phyloP scores from a whole-genome alignment of 2,797 vertebrate species.

The Enteromius paludinosus region DNA sequence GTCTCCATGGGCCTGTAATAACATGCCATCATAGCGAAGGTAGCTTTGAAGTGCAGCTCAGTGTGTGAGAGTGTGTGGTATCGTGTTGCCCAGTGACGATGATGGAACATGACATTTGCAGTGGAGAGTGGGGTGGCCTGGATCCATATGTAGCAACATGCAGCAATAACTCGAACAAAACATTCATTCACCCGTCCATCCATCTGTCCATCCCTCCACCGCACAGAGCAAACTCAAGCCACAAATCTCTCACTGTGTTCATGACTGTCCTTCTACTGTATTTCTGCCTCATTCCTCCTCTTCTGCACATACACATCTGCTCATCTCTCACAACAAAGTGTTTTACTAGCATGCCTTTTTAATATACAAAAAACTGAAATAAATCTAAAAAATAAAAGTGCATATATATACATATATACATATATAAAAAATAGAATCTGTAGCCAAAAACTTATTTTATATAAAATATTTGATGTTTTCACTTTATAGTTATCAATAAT shows the following conservation, averaged over 20 bases:
- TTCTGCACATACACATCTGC: neutral
- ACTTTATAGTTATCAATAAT: no score
- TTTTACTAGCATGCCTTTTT: neutral
- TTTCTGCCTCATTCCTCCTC: constrained; percentile 7
- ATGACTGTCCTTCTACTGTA: constrained; percentile 3
- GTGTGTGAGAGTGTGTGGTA: constrained; percentile 38
- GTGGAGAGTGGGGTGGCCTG: constrained; percentile 57
- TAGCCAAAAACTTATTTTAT: no score
- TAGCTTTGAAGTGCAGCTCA: constrained; percentile 37
- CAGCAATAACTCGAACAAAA: constrained; percentile 33
- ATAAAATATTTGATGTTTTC: no score
- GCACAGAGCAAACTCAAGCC: constrained; percentile 7
- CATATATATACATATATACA: neutral
- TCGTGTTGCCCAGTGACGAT: constrained; percentile 55
- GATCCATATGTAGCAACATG: constrained; percentile 57
- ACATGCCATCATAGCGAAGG: constrained; percentile 53
- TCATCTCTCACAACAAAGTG: neutral
- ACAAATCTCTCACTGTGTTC: neutral
- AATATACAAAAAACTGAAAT: neutral
- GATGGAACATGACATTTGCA: constrained; percentile 60
- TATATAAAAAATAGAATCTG: neutral
- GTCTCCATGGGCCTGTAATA: constrained; percentile 55
- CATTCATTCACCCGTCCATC: constrained; percentile 38
- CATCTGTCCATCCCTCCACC: constrained; percentile 23
- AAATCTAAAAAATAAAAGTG: neutral